Base-by-base conservation (phyloP, 2,113 vertebrate species). In the Leptosomus discolor region DNA sequence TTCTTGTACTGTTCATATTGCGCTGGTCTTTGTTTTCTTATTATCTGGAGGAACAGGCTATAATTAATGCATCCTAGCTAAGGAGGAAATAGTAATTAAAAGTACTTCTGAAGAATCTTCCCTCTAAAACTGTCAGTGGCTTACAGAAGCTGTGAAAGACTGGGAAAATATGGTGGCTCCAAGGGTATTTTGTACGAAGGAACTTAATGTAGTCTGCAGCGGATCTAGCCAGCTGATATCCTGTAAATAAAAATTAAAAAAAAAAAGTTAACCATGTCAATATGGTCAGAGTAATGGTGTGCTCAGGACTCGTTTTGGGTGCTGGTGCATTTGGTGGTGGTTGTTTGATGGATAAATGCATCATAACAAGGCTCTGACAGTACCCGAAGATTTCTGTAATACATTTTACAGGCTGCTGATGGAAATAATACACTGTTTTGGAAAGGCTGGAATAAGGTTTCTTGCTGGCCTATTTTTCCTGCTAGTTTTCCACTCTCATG, bases 71-170 rank as follows among this genome's bases (percentile, higher is more conserved):
- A 4, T 82, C 69, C n/a, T 79, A 73, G 61, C 65, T 91, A 75
- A 96, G 77, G 86, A 94, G 81, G 87, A 94, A 95, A 64, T 85
- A 91, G 85, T 88, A 90, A 93, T 91, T 90, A 88, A 57, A 91
- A 85, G 34, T 74, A 69, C 60, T 84, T 94, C 30, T 75, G 60
- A 71, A 85, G 83, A 51, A 65, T 90, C 78, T 93, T 65, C 21
- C 12, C 36, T 82, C 70, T 88, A 37, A 77, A 94, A 61, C 58
- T 83, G 73, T 71, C 51, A 65, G 34, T 73, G 34, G 30, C 29
- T 37, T 46, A 29, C 18, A 71, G 48, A 91, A 92, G 56, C 84
- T 92, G 48, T 89, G 39, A 87, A 68, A 90, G 27, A 60, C 24
- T 87, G 67, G 73, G 36, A 56, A 88, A 57, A 89, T 64, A 29